These are phyloP conservation scores for Aldrovandia affinis DNA, from an alignment of 2,797 vertebrate species.

Conservation along the genomic window DNA sequence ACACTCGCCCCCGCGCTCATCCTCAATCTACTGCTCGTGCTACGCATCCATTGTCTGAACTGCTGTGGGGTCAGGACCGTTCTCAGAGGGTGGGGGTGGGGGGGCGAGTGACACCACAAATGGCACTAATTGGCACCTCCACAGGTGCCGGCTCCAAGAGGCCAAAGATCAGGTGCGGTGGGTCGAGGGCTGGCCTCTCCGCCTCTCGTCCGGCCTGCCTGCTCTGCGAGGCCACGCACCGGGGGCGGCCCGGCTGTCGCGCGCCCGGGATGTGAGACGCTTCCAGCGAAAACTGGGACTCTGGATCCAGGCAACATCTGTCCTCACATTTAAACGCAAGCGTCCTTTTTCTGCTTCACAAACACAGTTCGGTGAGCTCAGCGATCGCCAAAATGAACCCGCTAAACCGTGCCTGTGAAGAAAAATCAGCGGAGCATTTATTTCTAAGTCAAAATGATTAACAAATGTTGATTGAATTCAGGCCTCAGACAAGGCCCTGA, in stretches of 20 bases:
- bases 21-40: too few relatives aligned
- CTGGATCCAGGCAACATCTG: background rate
- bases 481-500: too few relatives aligned
- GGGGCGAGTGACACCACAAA: slow-evolving; percentile 74
- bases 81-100: slow-evolving; percentile 45
- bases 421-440: too few relatives aligned
- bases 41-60: slow-evolving; percentile 48
- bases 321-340: background rate
- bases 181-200: slow-evolving; percentile 36
- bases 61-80: slow-evolving; percentile 41
- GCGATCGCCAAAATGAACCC: background rate
- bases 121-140: slow-evolving; percentile 83
- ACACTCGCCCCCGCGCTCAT: too few relatives aligned
- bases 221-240: background rate
- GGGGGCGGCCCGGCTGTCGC: slow-evolving; percentile 71
- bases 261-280: slow-evolving; percentile 49
- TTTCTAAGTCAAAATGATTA: too few relatives aligned
- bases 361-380: background rate
- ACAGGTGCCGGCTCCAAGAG: slow-evolving; percentile 71
- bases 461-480: too few relatives aligned
- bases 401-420: too few relatives aligned
- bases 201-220: slow-evolving; percentile 26
- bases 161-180: slow-evolving; percentile 71
- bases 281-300: background rate
- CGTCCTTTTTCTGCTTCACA: background rate